Evolutionary conservation across 2,113 vertebrate species (phyloP).

Genomic region (Poeciliopsis prolifica): DNA sequence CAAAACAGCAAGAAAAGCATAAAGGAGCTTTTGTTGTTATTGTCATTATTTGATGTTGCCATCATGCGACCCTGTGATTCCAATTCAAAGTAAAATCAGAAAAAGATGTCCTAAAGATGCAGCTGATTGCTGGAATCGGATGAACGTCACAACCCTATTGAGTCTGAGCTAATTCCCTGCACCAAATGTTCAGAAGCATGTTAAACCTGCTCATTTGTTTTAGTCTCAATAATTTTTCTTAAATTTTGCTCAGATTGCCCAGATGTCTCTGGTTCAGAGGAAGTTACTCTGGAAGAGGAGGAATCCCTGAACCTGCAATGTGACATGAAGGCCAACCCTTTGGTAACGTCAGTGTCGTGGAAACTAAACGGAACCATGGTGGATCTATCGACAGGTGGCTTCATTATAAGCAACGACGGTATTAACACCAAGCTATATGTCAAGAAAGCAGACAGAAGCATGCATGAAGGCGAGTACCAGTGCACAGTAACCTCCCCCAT

Average conservation of each 20-base stretch:
- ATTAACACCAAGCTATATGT: slow-evolving; percentile 41
- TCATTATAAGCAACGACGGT: slow-evolving; percentile 61
- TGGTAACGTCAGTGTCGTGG: slow-evolving; percentile 69
- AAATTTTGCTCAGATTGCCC: slow-evolving; percentile 64
- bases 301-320: slow-evolving; percentile 60
- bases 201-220: background rate
- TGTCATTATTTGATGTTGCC: too few relatives aligned
- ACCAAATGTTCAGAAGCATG: too few relatives aligned
- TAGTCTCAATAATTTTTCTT: background rate
- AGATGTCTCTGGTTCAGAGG: slow-evolving; percentile 50
- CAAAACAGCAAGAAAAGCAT: too few relatives aligned
- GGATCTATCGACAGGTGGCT: slow-evolving; percentile 53
- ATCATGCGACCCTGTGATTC: too few relatives aligned
- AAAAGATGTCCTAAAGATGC: too few relatives aligned
- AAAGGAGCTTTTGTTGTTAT: too few relatives aligned
- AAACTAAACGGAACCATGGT: slow-evolving; percentile 53
- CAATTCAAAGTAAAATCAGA: too few relatives aligned
- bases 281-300: slow-evolving; percentile 58
- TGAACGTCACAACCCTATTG: too few relatives aligned
- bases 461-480: slow-evolving; percentile 68
- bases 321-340: slow-evolving; percentile 69
- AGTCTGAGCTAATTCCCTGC: too few relatives aligned
- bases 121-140: too few relatives aligned
- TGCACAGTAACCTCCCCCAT: slow-evolving; percentile 50
- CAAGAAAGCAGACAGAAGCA: slow-evolving; percentile 8